phyloP scores from a whole-genome alignment of 2,888 invertebrate species.

The Idaea biselata region DNA sequence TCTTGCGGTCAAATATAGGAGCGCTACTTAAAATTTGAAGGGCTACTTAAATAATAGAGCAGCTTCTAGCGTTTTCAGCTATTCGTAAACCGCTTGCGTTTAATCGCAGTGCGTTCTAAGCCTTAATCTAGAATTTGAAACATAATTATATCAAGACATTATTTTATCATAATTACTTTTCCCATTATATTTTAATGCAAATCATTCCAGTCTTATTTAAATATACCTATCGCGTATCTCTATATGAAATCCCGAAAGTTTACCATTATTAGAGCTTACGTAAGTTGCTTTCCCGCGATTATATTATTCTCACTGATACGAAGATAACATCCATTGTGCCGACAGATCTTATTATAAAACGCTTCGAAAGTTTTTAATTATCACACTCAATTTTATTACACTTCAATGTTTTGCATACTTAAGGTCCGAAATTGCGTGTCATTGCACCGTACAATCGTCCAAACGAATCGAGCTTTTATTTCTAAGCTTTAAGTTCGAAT shows the following conservation, averaged over 20 bases:
- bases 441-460: conserved; percentile 3
- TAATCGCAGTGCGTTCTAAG: no score
- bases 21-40: no score
- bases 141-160: no score
- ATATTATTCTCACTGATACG: conserved; percentile 21
- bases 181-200: background rate
- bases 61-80: no score
- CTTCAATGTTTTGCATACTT: conserved; percentile 25
- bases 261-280: conserved; percentile 1
- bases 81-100: no score
- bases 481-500: background rate
- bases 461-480: background rate
- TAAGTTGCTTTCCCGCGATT: conserved; percentile 9
- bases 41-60: no score
- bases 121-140: no score
- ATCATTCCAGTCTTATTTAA: background rate
- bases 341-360: conserved; percentile 46
- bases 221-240: background rate
- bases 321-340: conserved; percentile 30
- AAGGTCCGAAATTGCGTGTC: conserved; percentile 24
- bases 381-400: conserved; percentile 40
- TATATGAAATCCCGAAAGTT: background rate
- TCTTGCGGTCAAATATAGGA: no score
- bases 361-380: conserved; percentile 68
- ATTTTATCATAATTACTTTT: no score